These are phyloP conservation scores for Proteles cristata DNA, from an alignment of 2,113 vertebrate genomes.

Conservation along the genomic window DNA sequence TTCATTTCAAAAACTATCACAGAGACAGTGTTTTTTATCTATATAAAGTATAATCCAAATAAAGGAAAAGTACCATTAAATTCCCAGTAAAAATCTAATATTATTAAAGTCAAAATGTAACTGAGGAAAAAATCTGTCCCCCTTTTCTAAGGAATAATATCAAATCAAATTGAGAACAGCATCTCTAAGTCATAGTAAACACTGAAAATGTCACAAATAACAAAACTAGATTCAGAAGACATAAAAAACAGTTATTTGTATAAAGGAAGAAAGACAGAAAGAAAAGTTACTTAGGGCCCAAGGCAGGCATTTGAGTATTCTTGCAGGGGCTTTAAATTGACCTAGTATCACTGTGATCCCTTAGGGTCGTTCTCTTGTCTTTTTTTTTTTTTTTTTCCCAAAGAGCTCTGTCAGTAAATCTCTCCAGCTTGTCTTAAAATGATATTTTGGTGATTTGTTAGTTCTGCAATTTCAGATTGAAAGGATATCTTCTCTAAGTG, in stretches of 20 bases:
- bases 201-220: slow-evolving; percentile 2
- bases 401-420: background rate
- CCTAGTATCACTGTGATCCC: background rate
- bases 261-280: background rate
- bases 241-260: background rate
- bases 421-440: background rate
- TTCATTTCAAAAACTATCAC: background rate
- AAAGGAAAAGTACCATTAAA: background rate
- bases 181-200: slow-evolving; percentile 14
- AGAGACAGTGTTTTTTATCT: background rate
- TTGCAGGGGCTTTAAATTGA: background rate
- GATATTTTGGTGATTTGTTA: slow-evolving; percentile 20
- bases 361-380: no score
- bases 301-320: background rate
- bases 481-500: background rate
- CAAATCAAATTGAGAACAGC: slow-evolving; percentile 11
- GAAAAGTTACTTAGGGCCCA: background rate
- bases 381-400: background rate
- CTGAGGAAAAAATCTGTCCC: background rate
- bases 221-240: slow-evolving; percentile 10
- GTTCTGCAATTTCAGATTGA: background rate
- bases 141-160: slow-evolving; percentile 32
- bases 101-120: background rate
- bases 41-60: background rate
- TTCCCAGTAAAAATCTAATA: slow-evolving; percentile 36